Evolutionary conservation across 1,140 invertebrate species (phyloP), one percentile per base, ranked within the genome.

Genomic region (Druon quercuslanigerum): DNA sequence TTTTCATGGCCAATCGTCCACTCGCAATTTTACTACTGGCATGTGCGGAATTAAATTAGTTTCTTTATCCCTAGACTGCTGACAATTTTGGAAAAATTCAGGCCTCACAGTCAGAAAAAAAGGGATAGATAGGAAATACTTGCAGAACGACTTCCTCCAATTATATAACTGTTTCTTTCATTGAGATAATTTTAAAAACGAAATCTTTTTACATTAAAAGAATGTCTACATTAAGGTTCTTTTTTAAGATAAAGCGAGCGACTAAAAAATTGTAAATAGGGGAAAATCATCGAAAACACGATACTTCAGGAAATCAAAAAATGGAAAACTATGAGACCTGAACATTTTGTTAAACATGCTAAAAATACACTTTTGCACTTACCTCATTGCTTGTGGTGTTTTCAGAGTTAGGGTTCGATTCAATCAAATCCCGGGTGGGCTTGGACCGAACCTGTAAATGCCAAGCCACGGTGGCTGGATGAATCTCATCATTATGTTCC

Each of bases 381-480:
- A 87, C 86, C 81, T 83, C 85, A 60, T 87, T 85, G 79, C 81
- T 86, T 50, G 86, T 85, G 76, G 79, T 83, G 76, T 71, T 83
- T 66, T 66, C 60, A 12, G 60, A 66, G 25, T 66, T 66, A 16
- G 60, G 60, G 40, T 66, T 72, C 79, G 82, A 71, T 79, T 82
- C 82, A 72, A 83, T 76, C 50, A 85, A 78, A 52, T 87, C 86
- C 72, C 83, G 80, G 54, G 79, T 85, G 71, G 77, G 79, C 77
- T 82, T 87, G 79, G 85, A 78, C 51, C 87, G 84, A 11, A 85
- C 84, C 85, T 86, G 82, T 40, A 66, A 66, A 66, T 66, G 60
- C 60, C 60, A 66, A 66, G 60, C 57, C 46, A 76, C 51, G 16
- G 50, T 71, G 16, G 50, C 46, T 76, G 72, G 25, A 73, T 70